These are phyloP conservation scores for Monochamus saltuarius DNA, from an alignment of 1,140 invertebrate species.

Conservation along the genomic window DNA sequence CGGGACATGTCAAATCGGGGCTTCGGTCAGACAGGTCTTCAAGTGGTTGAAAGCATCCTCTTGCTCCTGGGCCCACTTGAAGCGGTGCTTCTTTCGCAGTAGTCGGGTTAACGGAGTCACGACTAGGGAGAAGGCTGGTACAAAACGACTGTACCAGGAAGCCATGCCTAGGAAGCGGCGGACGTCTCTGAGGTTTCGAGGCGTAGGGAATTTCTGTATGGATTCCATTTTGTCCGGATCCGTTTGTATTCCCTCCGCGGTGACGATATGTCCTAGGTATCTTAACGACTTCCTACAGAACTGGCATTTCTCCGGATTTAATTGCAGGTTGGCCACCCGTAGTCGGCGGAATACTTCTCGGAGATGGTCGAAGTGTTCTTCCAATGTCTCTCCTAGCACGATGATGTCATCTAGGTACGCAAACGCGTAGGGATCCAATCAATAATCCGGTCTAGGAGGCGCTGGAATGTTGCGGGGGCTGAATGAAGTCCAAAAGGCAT, in stretches of 20 bases:
- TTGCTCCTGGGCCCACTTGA: slow-evolving; percentile 3
- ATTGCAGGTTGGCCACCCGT: neutral
- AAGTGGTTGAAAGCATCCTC: slow-evolving; percentile 16
- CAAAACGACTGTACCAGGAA: slow-evolving; percentile 19
- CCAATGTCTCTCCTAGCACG: too few relatives aligned
- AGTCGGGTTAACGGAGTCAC: slow-evolving; percentile 38
- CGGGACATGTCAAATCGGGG: slow-evolving; percentile 22
- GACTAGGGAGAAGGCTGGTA: slow-evolving; percentile 11
- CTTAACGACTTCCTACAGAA: slow-evolving; percentile 7
- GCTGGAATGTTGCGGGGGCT: too few relatives aligned
- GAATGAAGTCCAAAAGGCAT: slow-evolving; percentile 53
- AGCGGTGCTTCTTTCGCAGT: slow-evolving; percentile 21
- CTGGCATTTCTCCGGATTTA: slow-evolving; percentile 6
- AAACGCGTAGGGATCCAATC: too few relatives aligned
- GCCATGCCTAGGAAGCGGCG: slow-evolving; percentile 12
- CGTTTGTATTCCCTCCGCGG: neutral
- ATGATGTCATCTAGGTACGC: too few relatives aligned
- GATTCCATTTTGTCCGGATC: slow-evolving; percentile 17
- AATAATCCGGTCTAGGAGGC: too few relatives aligned
- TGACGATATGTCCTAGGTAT: slow-evolving; percentile 20
- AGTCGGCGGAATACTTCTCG: slow-evolving; percentile 22
- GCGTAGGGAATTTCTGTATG: slow-evolving; percentile 46
- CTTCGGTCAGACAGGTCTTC: slow-evolving; percentile 3
- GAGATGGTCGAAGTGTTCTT: slow-evolving; percentile 8
- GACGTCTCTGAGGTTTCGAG: slow-evolving; percentile 30